These are phyloP conservation scores for Lithosia quadra DNA, from an alignment of 2,888 invertebrate genomes.

Conservation along the genomic window DNA sequence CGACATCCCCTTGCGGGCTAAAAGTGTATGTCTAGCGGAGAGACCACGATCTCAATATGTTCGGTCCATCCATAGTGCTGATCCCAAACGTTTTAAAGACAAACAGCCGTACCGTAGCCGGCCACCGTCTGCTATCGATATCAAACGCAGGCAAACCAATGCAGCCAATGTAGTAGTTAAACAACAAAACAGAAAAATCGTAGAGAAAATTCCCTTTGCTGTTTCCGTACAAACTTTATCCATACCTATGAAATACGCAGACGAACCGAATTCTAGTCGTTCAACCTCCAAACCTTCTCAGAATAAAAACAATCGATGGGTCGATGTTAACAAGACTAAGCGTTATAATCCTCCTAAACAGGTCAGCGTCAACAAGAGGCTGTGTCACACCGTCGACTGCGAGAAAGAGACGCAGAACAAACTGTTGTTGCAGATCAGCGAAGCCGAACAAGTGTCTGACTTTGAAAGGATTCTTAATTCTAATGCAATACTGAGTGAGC, in stretches of 20 bases:
- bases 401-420: constrained; percentile 84
- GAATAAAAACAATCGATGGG: constrained; percentile 56
- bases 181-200: constrained; percentile 70
- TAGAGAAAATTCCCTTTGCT: constrained; percentile 75
- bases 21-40: constrained; percentile 75
- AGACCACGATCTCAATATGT: constrained; percentile 75
- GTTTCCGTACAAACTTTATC: constrained; percentile 77
- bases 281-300: constrained; percentile 72
- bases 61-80: constrained; percentile 73
- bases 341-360: constrained; percentile 78
- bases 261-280: constrained; percentile 66
- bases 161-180: constrained; percentile 63
- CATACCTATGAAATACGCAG: constrained; percentile 81
- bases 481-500: constrained; percentile 85
- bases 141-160: constrained; percentile 52
- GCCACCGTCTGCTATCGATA: constrained; percentile 50
- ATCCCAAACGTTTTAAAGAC: constrained; percentile 62
- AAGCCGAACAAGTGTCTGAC: constrained; percentile 88
- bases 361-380: constrained; percentile 81
- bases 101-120: constrained; percentile 65
- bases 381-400: constrained; percentile 72
- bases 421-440: constrained; percentile 85
- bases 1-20: constrained; percentile 71
- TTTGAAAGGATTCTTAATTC: constrained; percentile 89
- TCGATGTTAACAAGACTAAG: constrained; percentile 76